Base-by-base conservation (phyloP, 2,113 vertebrate species). In the Cephalopterus ornatus region DNA sequence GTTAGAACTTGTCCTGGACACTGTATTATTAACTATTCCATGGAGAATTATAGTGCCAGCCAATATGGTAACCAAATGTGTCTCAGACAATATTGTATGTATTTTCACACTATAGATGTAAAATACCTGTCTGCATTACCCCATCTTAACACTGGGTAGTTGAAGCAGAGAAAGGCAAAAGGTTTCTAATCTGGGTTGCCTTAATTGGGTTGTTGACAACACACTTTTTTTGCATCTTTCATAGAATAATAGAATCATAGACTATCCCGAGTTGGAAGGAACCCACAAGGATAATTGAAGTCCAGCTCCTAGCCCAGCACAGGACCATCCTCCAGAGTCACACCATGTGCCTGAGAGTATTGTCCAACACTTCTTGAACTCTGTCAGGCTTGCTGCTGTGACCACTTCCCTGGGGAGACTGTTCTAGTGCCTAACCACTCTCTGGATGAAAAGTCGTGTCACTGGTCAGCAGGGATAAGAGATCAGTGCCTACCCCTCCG, bases 381-480 rank as follows among this genome's bases (percentile, higher is more conserved):
- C 18, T 63, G 1, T 22, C n/a, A 35, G 12, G 3, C 32, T 61
- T 76, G 21, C 9, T 35, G n/a, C 20, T 83, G n/a, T 42, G 26
- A 12, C 4, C 11, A 33, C 8, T 32, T 15, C 12, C 8, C 9
- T 47, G 30, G 7, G 14, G 26, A 62, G 3, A 8, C 16, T 27
- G 6, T 62, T 55, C 21, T 15, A 47, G 11, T 35, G 26, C 4
- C 6, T 21, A 32, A 0, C 0, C 9, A 32, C 5, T 3, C 3
- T 55, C n/a, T 55, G 35, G 10, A 10, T 35, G 21, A 76, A 83
- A 15, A 83, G 11, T 22, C 14, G 4, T 35, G 2, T 47, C n/a
- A 9, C 47, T 49, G 41, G 39, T 32, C 30, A 41, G 6, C 1
- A 26, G 7, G 49, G 47, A 49, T 24, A 47, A 41, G 28, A 39